A percentile compares a stretch with the other conserved stretches of the same genome.
Conservation (phyloP, 2,113 vertebrate species). For the Chloropsis hardwickii region DNA sequence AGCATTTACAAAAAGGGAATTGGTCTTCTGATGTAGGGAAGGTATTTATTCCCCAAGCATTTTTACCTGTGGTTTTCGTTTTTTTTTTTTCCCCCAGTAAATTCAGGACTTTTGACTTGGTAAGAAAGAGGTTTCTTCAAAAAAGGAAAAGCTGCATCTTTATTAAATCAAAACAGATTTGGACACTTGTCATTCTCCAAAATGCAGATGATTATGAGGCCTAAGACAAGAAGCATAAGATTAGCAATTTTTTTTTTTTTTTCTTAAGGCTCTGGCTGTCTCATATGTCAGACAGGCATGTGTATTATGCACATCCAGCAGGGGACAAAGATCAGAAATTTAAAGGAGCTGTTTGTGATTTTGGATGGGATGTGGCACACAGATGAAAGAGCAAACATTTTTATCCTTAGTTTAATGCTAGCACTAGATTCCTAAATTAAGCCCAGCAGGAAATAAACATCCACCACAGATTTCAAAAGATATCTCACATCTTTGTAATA, state of each 20-base stretch:
- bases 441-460: constrained; percentile 61
- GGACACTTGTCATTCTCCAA: constrained; percentile 29
- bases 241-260: neutral
- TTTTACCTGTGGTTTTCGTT: neutral
- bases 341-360: constrained; percentile 57
- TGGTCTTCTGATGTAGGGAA: neutral
- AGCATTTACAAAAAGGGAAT: neutral
- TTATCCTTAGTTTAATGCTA: constrained; percentile 45
- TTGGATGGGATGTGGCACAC: constrained; percentile 27
- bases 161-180: constrained; percentile 19
- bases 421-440: constrained; percentile 56
- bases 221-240: constrained; percentile 33
- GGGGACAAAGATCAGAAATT: constrained; percentile 64
- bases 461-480: constrained; percentile 57
- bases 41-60: neutral
- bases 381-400: constrained; percentile 53
- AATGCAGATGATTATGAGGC: neutral
- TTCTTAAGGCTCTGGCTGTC: constrained; percentile 37
- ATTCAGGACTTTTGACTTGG: neutral
- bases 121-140: neutral
- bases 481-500: constrained; percentile 56
- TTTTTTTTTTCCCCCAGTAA: neutral
- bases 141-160: neutral
- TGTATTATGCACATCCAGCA: constrained; percentile 61
- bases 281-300: constrained; percentile 53